Conservation (phyloP, 2,113 vertebrate species). For the Gobio gobio region DNA sequence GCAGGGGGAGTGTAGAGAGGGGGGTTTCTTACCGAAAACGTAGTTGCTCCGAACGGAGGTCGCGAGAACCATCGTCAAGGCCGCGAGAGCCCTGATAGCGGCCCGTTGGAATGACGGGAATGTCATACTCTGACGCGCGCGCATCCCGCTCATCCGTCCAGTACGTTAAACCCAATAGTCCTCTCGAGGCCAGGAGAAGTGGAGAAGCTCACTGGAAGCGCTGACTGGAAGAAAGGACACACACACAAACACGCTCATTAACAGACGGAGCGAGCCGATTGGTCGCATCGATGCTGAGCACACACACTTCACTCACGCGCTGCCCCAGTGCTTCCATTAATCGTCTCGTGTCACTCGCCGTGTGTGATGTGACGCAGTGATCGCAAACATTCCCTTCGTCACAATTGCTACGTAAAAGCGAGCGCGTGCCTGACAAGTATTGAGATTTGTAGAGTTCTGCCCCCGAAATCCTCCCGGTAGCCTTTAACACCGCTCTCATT, state of each 20-base stretch:
- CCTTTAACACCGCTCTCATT: constrained; percentile 2
- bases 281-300: constrained; percentile 48
- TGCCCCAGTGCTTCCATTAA: constrained; percentile 71
- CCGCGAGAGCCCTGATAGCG: constrained; percentile 70
- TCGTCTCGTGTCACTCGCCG: constrained; percentile 67
- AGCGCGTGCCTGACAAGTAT: not conserved
- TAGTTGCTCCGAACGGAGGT: constrained; percentile 71
- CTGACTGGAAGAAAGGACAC: constrained; percentile 63
- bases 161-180: constrained; percentile 35
- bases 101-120: constrained; percentile 71
- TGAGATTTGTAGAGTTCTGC: constrained; percentile 4
- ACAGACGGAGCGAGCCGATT: constrained; percentile 56
- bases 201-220: constrained; percentile 63
- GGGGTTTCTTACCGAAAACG: constrained; percentile 68
- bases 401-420: not conserved
- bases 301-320: constrained; percentile 60
- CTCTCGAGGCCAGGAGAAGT: constrained; percentile 68
- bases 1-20: constrained; percentile 18
- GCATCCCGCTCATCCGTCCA: constrained; percentile 60
- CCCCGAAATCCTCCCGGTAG: not conserved
- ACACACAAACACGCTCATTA: constrained; percentile 63
- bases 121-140: constrained; percentile 70
- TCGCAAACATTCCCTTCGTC: constrained; percentile 4
- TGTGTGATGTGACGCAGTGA: constrained; percentile 52
- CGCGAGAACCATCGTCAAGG: constrained; percentile 58